A percentile compares a stretch with the other conserved stretches of the same genome.
Conservation (phyloP, 2,113 vertebrate species). For the Gorsachius goisagi region DNA sequence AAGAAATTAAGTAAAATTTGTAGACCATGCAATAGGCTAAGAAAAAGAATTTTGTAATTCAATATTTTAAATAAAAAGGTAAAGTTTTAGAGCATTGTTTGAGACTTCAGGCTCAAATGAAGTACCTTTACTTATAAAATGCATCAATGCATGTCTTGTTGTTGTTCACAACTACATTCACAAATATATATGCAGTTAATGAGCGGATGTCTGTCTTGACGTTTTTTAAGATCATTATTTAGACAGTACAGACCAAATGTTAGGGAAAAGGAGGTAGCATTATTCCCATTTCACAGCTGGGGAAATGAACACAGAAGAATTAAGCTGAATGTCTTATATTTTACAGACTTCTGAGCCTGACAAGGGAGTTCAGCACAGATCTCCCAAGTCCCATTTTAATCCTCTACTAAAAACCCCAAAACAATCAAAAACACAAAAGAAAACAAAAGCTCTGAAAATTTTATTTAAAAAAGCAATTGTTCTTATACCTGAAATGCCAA, state of each 20-base stretch:
- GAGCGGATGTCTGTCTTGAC: background rate
- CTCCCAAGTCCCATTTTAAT: background rate
- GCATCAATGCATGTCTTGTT: background rate
- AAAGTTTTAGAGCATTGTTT: conserved; percentile 24
- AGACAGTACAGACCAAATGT: background rate
- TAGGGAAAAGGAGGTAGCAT: background rate
- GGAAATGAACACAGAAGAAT: background rate
- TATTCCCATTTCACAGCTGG: background rate
- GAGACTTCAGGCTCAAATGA: background rate
- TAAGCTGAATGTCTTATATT: background rate
- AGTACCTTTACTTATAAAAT: background rate
- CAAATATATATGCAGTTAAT: background rate
- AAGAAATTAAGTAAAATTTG: conserved; percentile 26
- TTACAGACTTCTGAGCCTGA: background rate
- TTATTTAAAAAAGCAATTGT: background rate
- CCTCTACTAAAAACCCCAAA: fast-evolving
- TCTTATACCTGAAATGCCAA: background rate
- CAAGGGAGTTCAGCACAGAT: background rate
- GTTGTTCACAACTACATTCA: background rate
- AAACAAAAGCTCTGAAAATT: background rate
- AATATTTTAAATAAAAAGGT: conserved; percentile 21
- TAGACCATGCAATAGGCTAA: background rate
- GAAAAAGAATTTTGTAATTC: background rate
- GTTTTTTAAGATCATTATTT: background rate
- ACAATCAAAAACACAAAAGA: background rate